Percentiles rank a stretch among this genome's conserved stretches.
Evolutionary conservation across 2,797 vertebrate genomes (phyloP).

Genomic region (Brachyrhaphis roseni): DNA sequence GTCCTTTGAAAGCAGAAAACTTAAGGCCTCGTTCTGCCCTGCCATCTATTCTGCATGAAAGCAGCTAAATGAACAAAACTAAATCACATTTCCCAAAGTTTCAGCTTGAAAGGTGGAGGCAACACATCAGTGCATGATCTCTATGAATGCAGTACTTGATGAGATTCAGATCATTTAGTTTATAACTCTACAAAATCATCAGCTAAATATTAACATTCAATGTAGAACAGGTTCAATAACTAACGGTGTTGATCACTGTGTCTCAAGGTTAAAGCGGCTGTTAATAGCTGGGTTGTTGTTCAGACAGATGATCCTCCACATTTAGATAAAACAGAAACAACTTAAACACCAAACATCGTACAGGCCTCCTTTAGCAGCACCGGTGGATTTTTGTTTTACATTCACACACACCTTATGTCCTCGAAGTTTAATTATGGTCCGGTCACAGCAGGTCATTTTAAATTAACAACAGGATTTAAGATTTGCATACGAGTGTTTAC

Average conservation of each 20-base stretch:
- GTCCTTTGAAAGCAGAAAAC: conserved; percentile 43
- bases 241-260: neutral
- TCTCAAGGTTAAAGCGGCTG: neutral
- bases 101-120: neutral
- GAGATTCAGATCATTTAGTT: neutral
- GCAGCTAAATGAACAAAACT: neutral
- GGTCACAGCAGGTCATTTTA: neutral
- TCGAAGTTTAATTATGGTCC: neutral
- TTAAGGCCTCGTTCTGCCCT: conserved; percentile 49
- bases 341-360: neutral
- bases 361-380: conserved; percentile 33
- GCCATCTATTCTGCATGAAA: neutral
- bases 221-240: neutral
- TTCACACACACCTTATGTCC: neutral
- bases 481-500: neutral
- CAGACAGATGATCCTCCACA: conserved; percentile 18
- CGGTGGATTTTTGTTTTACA: neutral
- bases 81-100: conserved; percentile 13
- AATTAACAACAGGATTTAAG: neutral
- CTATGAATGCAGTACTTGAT: neutral
- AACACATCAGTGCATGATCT: neutral
- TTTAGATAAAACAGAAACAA: neutral
- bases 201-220: conserved; percentile 5
- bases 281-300: neutral
- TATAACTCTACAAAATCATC: conserved; percentile 8